phyloP scores from a whole-genome alignment of 2,888 invertebrate species.

The Drosophila niveifrons region DNA sequence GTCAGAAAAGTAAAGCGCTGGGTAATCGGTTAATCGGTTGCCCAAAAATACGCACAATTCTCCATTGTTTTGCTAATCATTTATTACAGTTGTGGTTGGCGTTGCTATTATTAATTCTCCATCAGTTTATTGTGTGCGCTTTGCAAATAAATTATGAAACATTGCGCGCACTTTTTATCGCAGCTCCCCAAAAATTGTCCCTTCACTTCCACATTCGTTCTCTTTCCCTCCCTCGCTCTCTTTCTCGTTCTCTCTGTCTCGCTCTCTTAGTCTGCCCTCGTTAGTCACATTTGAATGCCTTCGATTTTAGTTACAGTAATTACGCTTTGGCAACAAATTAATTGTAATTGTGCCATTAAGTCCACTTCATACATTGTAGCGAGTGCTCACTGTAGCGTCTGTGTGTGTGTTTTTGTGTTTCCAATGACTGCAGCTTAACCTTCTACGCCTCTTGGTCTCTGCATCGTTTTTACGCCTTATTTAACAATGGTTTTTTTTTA shows the following conservation, averaged over 20 bases:
- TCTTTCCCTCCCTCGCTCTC: slow-evolving; percentile 1
- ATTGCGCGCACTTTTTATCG: slow-evolving; percentile 33
- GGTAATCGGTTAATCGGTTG: slow-evolving; percentile 48
- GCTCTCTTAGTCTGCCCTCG: slow-evolving; percentile 9
- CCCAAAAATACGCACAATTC: slow-evolving; percentile 28
- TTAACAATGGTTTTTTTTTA: slow-evolving; percentile 13
- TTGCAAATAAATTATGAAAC: slow-evolving; percentile 70
- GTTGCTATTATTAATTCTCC: slow-evolving; percentile 66
- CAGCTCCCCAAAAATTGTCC: slow-evolving; percentile 22
- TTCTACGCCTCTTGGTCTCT: slow-evolving; percentile 1
- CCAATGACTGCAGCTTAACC: slow-evolving; percentile 3
- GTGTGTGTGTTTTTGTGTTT: too few relatives aligned
- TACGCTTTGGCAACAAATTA: slow-evolving; percentile 30
- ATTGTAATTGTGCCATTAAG: slow-evolving; percentile 21
- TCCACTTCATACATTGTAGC: slow-evolving; percentile 19
- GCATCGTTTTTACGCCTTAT: slow-evolving; percentile 23
- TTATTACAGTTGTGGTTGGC: slow-evolving; percentile 12
- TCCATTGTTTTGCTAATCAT: slow-evolving; percentile 6
- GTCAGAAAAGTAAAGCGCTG: slow-evolving; percentile 28
- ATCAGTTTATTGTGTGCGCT: slow-evolving; percentile 53
- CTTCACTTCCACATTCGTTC: slow-evolving; percentile 38
- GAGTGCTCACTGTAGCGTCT: slow-evolving; percentile 25
- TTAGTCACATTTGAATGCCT: slow-evolving; percentile 44
- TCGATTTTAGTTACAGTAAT: slow-evolving; percentile 48
- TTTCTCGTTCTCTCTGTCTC: neutral